Percentiles rank a stretch among this genome's conserved stretches.
These are phyloP conservation scores for Mormyrus iriodes DNA, from an alignment of 2,113 vertebrate species.

Conservation along the genomic window DNA sequence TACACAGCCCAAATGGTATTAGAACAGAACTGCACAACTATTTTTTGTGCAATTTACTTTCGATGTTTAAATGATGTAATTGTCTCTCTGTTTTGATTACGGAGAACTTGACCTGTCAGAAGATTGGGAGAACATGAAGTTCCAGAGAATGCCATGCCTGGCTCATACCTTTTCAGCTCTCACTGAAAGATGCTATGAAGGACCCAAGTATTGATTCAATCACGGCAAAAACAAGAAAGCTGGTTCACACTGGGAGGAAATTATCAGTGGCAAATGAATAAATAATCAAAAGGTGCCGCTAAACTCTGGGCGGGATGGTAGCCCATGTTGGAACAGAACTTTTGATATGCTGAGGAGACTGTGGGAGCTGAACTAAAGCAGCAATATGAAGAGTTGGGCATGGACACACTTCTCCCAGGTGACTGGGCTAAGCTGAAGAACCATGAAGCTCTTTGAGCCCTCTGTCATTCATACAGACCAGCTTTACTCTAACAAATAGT, in stretches of 20 bases:
- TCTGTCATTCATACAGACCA: constrained; percentile 28
- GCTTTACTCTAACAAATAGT: constrained; percentile 26
- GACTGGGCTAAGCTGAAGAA: constrained; percentile 27
- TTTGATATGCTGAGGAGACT: constrained; percentile 26
- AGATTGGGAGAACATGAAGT: constrained; percentile 1
- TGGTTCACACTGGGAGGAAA: constrained; percentile 19
- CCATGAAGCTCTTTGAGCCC: constrained; percentile 22
- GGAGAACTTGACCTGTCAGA: background rate
- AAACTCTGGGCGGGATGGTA: constrained; percentile 27
- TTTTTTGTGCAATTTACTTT: too few relatives aligned
- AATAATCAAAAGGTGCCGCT: constrained; percentile 24
- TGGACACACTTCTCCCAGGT: constrained; percentile 27
- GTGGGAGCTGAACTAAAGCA: constrained; percentile 25
- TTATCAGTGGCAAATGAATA: constrained; percentile 27
- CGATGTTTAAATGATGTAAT: too few relatives aligned
- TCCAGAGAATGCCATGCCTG: constrained; percentile 30
- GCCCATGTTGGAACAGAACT: constrained; percentile 27
- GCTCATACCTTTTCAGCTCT: constrained; percentile 30
- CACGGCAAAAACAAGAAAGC: constrained; percentile 8
- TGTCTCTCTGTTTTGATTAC: too few relatives aligned
- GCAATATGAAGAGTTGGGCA: constrained; percentile 18
- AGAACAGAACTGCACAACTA: too few relatives aligned
- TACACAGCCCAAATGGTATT: background rate
- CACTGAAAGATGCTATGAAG: constrained; percentile 32
- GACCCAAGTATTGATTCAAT: constrained; percentile 19